These are phyloP conservation scores for Aphelocoma coerulescens DNA, from an alignment of 2,113 vertebrate genomes.

Conservation along the genomic window DNA sequence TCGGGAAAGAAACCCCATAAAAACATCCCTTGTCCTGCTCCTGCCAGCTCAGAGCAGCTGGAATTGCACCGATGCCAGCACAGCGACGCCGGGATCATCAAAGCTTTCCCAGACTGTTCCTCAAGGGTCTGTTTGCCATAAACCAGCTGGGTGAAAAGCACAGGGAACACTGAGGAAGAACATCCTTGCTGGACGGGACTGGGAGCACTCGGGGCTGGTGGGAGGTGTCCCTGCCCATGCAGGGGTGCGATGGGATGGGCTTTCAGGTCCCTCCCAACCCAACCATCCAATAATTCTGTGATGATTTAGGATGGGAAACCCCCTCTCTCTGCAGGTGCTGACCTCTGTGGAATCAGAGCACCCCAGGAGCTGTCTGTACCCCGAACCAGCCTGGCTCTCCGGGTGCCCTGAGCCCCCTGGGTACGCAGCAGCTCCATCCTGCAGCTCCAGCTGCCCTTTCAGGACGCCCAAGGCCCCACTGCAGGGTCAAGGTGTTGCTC, in stretches of 20 bases:
- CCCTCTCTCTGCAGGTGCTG: background rate
- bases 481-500: background rate
- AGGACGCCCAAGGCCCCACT: accelerated
- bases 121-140: background rate
- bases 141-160: background rate
- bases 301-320: background rate
- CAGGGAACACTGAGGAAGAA: background rate
- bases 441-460: background rate
- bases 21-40: background rate
- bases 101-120: background rate
- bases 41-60: conserved; percentile 20
- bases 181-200: background rate
- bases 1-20: background rate
- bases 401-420: background rate
- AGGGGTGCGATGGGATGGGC: background rate
- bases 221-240: background rate
- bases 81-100: background rate
- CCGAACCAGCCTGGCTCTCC: background rate
- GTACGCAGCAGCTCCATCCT: background rate
- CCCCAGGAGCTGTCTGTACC: background rate
- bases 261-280: background rate
- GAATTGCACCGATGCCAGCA: background rate
- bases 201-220: background rate
- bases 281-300: background rate
- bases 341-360: background rate